Evolutionary conservation across 1,140 invertebrate genomes (phyloP).

Genomic region (Periplaneta americana): DNA sequence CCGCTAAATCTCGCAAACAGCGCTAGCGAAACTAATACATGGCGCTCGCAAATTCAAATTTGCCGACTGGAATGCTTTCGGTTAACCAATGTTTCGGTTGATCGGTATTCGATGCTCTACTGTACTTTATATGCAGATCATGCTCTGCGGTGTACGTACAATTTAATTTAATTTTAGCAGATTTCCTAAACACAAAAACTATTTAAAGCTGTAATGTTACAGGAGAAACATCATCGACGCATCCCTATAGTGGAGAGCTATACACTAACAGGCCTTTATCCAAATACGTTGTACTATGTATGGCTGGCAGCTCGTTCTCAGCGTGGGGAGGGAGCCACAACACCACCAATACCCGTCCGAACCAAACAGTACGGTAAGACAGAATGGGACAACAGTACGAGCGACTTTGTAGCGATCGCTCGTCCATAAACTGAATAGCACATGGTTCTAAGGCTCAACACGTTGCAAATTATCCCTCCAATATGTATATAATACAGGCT

Average conservation of each 20-base stretch:
- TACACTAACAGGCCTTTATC: slow-evolving; percentile 81
- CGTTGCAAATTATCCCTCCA: background rate
- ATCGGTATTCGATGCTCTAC: too few relatives aligned
- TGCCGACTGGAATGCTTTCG: too few relatives aligned
- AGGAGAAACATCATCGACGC: slow-evolving; percentile 60
- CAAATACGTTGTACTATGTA: slow-evolving; percentile 93
- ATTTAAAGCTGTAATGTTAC: too few relatives aligned
- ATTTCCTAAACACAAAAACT: too few relatives aligned
- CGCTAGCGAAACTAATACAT: too few relatives aligned
- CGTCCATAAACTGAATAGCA: background rate
- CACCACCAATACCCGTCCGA: slow-evolving; percentile 86
- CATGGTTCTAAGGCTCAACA: background rate
- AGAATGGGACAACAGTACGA: background rate
- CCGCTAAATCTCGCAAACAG: too few relatives aligned
- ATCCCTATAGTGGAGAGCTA: slow-evolving; percentile 80
- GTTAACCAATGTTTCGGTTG: too few relatives aligned
- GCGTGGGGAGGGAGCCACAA: slow-evolving; percentile 88
- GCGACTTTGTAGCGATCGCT: background rate
- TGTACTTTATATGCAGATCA: too few relatives aligned
- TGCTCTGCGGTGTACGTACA: too few relatives aligned
- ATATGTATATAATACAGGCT: background rate
- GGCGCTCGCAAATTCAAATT: too few relatives aligned
- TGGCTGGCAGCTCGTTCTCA: slow-evolving; percentile 90
- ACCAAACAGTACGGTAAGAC: slow-evolving; percentile 95
- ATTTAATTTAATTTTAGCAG: too few relatives aligned